phyloP scores from a whole-genome alignment of 2,797 vertebrate species.

The Bufotes viridis region DNA sequence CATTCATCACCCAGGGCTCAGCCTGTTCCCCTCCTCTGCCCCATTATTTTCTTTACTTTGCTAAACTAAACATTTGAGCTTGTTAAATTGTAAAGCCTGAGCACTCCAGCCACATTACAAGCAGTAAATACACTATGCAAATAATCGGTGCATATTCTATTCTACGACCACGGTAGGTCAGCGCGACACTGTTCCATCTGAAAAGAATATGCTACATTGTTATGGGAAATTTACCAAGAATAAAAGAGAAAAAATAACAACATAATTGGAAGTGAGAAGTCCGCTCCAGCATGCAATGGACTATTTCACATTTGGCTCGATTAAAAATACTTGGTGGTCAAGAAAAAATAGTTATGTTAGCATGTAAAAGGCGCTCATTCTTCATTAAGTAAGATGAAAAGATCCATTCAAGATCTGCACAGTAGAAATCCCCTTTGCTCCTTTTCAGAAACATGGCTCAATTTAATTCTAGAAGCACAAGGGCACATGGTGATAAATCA shows the following conservation, averaged over 20 bases:
- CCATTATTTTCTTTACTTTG: background rate
- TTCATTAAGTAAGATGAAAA: slow-evolving; percentile 56
- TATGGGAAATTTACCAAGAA: slow-evolving; percentile 12
- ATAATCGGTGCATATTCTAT: slow-evolving; percentile 23
- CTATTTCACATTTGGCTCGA: slow-evolving; percentile 2
- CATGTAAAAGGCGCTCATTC: slow-evolving; percentile 32
- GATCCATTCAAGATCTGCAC: slow-evolving; percentile 39
- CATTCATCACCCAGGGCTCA: background rate
- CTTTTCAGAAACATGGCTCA: slow-evolving; percentile 57
- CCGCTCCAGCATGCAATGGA: slow-evolving; percentile 4
- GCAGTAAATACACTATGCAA: slow-evolving; percentile 19
- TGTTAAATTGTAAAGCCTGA: slow-evolving; percentile 1
- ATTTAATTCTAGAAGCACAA: slow-evolving; percentile 52
- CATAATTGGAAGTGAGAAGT: slow-evolving; percentile 13
- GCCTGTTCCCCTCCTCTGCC: background rate
- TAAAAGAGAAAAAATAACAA: background rate
- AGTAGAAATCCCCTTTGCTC: slow-evolving; percentile 39
- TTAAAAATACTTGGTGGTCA: slow-evolving; percentile 27
- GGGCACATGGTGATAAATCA: slow-evolving; percentile 49
- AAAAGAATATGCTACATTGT: slow-evolving; percentile 33
- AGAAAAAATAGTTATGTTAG: slow-evolving; percentile 36
- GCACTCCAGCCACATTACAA: background rate
- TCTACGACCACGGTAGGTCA: slow-evolving; percentile 7
- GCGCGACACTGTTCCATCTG: slow-evolving; percentile 17
- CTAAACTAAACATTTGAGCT: slow-evolving; percentile 14